Base-by-base conservation (phyloP, 2,797 vertebrate species). In the Oreochromis grahami region DNA sequence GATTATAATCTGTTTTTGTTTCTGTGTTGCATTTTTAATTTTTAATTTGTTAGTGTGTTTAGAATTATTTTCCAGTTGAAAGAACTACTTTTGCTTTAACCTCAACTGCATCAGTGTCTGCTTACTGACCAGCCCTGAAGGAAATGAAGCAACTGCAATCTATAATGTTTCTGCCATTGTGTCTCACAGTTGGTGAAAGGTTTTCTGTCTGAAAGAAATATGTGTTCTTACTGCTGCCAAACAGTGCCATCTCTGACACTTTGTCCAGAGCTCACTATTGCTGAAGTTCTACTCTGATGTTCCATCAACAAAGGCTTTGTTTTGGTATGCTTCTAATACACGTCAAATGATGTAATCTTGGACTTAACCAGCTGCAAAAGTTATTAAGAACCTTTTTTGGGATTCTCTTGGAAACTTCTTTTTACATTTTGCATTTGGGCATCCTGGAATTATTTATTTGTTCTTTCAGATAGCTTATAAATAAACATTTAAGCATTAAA, bases 351-450 rank as follows among this genome's bases (percentile, higher is more conserved):
- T 11, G 38, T 17, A 70, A 70, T 45, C 65, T 26, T 45, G 38
- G 63, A 68, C 38, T 26, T 70, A 0, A 70, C 8, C 65, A 45
- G 65, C 65, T 26, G 8, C 13, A 70, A 68, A 68, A 17, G 38
- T 45, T 45, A 26, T 43, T 70, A 26, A 6, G 43, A 68, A 43
- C 63, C 6, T 10, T 1, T 68, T 68, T 43, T 10, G 63, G 21
- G 21, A 15, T 11, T 70, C 0, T 43, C 5, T 45, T 70, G 38
- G 21, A 70, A 26, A 43, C 60, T 0, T 65, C 36, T 65, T 65
- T 8, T 41, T 65, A 65, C 2, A 65, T 5, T 65, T 65, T 65
- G 19, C 60, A 38, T 38, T 8, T 14, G 19, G 34, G 11, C 19
- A 68, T 68, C 7, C 36, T 0, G 63, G n/a, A 1, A 68, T 41